Evolutionary conservation across 2,888 invertebrate genomes (phyloP).

Genomic region (Pterobdella sp.): DNA sequence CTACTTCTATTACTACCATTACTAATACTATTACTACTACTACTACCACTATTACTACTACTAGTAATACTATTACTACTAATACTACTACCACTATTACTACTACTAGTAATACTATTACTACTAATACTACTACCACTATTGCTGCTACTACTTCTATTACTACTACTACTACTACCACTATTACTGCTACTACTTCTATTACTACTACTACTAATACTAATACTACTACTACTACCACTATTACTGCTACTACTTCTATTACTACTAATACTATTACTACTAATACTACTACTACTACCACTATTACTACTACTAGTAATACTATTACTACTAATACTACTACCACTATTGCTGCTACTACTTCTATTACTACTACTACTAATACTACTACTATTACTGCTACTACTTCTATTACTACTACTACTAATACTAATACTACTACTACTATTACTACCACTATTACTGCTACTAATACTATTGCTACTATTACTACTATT

Average conservation of each 20-base stretch:
- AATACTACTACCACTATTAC: slow-evolving; percentile 19
- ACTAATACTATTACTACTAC: slow-evolving; percentile 26
- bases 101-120: slow-evolving; percentile 25
- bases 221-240: slow-evolving; percentile 30
- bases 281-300: slow-evolving; percentile 9
- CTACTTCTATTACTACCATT: slow-evolving; percentile 19
- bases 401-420: background rate
- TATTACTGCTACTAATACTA: background rate
- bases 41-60: slow-evolving; percentile 22
- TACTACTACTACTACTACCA: slow-evolving; percentile 29
- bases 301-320: background rate
- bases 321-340: background rate
- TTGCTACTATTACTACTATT: background rate
- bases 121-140: slow-evolving; percentile 28
- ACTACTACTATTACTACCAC: background rate
- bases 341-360: background rate
- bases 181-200: slow-evolving; percentile 30
- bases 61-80: slow-evolving; percentile 15
- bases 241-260: slow-evolving; percentile 30
- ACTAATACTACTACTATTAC: background rate
- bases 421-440: background rate
- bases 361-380: background rate
- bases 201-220: slow-evolving; percentile 31
- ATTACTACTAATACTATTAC: slow-evolving; percentile 26
- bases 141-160: slow-evolving; percentile 24